phyloP scores from a whole-genome alignment of 2,888 invertebrate genomes.

The Aspidiotus destructor region DNA sequence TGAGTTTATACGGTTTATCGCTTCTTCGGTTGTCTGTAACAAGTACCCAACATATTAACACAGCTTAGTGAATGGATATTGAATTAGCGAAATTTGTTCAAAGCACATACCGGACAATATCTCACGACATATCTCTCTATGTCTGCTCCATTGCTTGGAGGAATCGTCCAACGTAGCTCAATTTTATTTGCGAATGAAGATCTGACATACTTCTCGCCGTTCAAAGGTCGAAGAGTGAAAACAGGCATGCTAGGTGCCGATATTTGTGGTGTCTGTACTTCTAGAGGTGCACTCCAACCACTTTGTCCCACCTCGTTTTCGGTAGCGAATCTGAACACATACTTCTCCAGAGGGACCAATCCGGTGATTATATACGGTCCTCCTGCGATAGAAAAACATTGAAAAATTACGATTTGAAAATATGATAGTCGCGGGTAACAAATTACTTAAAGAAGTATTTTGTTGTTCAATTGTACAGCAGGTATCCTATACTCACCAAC shows the following conservation, averaged over 20 bases:
- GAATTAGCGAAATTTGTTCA: background rate
- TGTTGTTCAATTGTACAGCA: no score
- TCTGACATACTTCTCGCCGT: constrained; percentile 46
- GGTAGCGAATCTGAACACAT: constrained; percentile 76
- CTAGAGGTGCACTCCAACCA: constrained; percentile 56
- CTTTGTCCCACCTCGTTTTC: constrained; percentile 74
- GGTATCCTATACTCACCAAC: constrained; percentile 45
- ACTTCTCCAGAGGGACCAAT: constrained; percentile 63
- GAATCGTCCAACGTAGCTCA: constrained; percentile 73
- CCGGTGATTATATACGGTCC: constrained; percentile 72
- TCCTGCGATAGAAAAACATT: constrained; percentile 43
- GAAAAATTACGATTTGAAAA: no score
- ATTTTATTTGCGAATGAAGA: constrained; percentile 67
- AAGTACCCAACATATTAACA: background rate
- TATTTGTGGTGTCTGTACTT: constrained; percentile 62
- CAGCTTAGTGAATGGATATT: constrained; percentile 43
- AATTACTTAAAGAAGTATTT: no score
- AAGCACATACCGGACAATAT: constrained; percentile 64
- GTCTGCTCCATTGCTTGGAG: constrained; percentile 80
- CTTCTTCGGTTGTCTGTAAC: background rate
- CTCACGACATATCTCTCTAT: constrained; percentile 72
- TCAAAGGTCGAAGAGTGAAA: constrained; percentile 46
- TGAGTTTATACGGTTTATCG: background rate
- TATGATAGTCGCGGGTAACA: no score
- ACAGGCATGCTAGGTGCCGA: constrained; percentile 66